A percentile compares a stretch with the other conserved stretches of the same genome.
These are phyloP conservation scores for Falco cherrug DNA, from an alignment of 2,797 vertebrate species.

Conservation along the genomic window DNA sequence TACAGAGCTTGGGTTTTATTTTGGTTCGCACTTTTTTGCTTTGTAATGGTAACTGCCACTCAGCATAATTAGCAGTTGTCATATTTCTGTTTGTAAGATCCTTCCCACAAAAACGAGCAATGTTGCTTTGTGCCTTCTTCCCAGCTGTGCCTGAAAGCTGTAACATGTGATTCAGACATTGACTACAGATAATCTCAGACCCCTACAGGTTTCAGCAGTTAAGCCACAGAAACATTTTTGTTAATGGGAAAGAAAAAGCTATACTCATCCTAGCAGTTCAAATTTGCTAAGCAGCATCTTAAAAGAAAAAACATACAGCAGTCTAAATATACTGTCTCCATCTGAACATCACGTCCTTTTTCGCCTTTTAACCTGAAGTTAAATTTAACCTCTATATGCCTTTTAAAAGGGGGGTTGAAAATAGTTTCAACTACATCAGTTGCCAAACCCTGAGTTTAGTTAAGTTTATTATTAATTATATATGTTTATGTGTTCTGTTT, in stretches of 20 bases:
- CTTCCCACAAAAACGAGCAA: not conserved
- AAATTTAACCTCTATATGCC: not conserved
- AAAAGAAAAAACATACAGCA: not conserved
- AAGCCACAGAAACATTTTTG: not conserved
- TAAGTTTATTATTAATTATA: not conserved
- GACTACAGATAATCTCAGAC: constrained; percentile 21
- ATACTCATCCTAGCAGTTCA: not conserved
- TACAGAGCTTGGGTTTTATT: not conserved
- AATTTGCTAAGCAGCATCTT: not conserved
- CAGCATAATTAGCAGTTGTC: constrained; percentile 54
- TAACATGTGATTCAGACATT: not conserved
- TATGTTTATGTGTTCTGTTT: not conserved
- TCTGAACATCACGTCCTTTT: not conserved
- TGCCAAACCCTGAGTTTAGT: not conserved
- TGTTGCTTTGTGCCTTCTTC: constrained; percentile 16
- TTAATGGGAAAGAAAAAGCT: not conserved
- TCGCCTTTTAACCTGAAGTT: not conserved
- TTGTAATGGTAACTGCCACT: constrained; percentile 16
- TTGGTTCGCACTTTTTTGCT: not conserved
- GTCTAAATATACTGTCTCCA: not conserved
- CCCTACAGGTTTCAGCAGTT: not conserved
- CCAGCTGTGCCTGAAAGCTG: constrained; percentile 41
- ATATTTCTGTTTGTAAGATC: constrained; percentile 19
- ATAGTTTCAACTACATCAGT: not conserved
- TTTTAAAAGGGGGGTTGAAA: not conserved